Percentiles rank a stretch among this genome's conserved stretches.
Evolutionary conservation across 2,888 invertebrate genomes (phyloP).

Genomic region (Galeruca laticollis): DNA sequence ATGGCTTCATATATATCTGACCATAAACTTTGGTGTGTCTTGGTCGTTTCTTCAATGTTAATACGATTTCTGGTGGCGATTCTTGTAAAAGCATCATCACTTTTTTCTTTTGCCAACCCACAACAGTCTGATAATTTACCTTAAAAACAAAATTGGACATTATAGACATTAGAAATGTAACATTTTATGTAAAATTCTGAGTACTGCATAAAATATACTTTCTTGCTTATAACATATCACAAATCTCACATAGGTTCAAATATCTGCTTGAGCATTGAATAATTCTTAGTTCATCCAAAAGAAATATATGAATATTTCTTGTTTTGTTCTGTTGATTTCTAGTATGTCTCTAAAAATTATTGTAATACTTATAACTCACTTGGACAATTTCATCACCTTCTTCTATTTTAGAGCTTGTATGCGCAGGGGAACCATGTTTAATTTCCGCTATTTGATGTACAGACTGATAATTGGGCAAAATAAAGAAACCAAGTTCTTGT

Average conservation of each 20-base stretch:
- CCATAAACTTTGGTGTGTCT: conserved; percentile 85
- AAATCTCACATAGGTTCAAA: no score
- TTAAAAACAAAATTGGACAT: conserved; percentile 55
- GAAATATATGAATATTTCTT: no score
- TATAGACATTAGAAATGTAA: background rate
- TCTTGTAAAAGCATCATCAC: conserved; percentile 81
- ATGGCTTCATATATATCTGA: conserved; percentile 79
- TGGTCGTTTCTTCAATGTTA: conserved; percentile 87
- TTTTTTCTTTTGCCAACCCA: conserved; percentile 86
- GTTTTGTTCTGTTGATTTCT: no score
- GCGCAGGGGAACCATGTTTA: conserved; percentile 92
- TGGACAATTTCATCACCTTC: conserved; percentile 97
- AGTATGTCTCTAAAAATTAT: background rate
- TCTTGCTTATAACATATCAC: no score
- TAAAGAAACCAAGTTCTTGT: conserved; percentile 90
- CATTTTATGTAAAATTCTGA: no score
- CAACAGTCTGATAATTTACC: conserved; percentile 79
- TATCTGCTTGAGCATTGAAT: no score
- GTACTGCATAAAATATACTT: no score
- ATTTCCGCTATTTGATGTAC: conserved; percentile 88
- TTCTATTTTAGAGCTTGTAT: conserved; percentile 91
- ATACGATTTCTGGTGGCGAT: conserved; percentile 82
- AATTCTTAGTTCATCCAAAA: no score
- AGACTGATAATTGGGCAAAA: conserved; percentile 87
- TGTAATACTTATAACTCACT: conserved; percentile 69